These are phyloP conservation scores for Buphagus erythrorhynchus DNA, from an alignment of 2,797 vertebrate genomes.

Conservation along the genomic window DNA sequence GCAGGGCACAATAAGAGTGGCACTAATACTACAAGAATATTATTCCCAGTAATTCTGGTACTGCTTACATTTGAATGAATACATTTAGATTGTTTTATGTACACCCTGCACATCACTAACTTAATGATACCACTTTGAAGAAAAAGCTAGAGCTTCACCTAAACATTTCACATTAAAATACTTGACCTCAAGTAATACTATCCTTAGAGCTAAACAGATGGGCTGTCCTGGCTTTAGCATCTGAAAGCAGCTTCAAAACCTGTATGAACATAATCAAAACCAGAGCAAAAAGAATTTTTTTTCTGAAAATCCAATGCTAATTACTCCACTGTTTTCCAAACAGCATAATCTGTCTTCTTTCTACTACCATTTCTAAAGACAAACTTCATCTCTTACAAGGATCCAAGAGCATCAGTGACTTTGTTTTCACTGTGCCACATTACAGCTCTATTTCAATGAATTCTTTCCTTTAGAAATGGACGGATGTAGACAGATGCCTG, in stretches of 20 bases:
- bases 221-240: neutral
- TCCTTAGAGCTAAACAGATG: neutral
- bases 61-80: neutral
- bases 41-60: neutral
- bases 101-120: neutral
- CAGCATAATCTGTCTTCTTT: neutral
- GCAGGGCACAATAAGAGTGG: rapidly evolving
- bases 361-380: neutral
- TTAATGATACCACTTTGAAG: neutral
- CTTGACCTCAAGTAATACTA: neutral
- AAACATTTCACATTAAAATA: neutral
- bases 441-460: neutral
- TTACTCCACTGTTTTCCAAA: neutral
- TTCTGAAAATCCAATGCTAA: neutral
- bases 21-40: neutral
- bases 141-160: neutral
- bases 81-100: neutral
- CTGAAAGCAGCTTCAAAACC: neutral
- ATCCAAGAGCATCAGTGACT: neutral
- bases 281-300: neutral
- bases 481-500: neutral
- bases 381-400: neutral
- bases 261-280: neutral
- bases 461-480: neutral
- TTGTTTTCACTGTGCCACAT: neutral